Evolutionary conservation across 2,113 vertebrate species (phyloP).

Genomic region (Psilopogon haemacephalus): DNA sequence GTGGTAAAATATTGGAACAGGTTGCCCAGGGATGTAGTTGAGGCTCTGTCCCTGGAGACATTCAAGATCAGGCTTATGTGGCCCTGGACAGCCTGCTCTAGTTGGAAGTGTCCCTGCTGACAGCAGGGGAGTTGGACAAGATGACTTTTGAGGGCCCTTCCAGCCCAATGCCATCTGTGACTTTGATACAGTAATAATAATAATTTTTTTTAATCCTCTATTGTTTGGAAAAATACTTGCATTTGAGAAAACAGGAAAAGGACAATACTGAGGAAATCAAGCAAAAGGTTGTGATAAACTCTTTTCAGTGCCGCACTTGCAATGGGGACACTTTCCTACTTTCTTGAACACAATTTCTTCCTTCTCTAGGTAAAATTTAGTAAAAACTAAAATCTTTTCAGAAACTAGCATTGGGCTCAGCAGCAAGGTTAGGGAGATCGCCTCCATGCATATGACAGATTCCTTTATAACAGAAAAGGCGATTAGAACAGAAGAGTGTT

Average conservation of each 20-base stretch:
- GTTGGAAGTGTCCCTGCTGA: no score
- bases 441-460: neutral
- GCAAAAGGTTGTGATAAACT: neutral
- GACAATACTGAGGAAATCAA: neutral
- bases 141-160: no score
- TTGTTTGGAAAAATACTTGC: neutral
- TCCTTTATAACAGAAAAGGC: neutral
- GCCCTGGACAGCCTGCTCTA: no score
- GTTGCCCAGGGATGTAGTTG: no score
- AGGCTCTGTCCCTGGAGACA: no score
- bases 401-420: neutral
- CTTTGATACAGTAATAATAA: no score
- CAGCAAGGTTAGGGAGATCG: neutral
- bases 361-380: neutral
- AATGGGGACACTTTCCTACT: neutral
- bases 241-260: neutral
- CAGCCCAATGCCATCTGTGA: no score
- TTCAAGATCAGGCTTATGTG: no score
- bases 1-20: no score
- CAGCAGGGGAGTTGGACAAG: no score
- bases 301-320: neutral
- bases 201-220: neutral
- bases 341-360: neutral
- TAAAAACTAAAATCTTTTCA: neutral
- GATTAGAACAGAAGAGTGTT: neutral